These are phyloP conservation scores for Julus scandinavius DNA, from an alignment of 2,888 invertebrate species.

Conservation along the genomic window DNA sequence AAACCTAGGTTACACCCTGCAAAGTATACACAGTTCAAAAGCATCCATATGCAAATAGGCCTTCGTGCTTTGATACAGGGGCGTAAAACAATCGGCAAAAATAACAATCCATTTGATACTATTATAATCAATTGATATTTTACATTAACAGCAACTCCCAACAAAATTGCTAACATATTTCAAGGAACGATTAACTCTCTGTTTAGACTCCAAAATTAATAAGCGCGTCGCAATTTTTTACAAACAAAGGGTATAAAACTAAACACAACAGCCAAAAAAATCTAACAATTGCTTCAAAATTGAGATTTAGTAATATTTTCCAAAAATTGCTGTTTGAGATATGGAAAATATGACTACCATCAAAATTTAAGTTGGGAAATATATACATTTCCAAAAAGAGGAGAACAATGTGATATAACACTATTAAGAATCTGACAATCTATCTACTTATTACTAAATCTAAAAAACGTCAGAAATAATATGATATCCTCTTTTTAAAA, in stretches of 20 bases:
- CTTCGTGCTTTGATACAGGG: neutral
- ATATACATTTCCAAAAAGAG: neutral
- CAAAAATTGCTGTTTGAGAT: neutral
- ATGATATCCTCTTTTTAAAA: neutral
- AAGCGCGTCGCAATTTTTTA: neutral
- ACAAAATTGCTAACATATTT: neutral
- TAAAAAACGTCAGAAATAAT: neutral
- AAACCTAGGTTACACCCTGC: neutral
- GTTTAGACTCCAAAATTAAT: neutral
- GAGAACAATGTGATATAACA: neutral
- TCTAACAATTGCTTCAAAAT: neutral
- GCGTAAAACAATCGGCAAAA: neutral
- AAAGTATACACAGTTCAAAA: neutral
- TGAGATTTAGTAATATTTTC: neutral
- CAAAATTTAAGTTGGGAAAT: neutral
- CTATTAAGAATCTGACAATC: neutral
- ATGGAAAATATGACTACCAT: neutral
- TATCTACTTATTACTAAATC: neutral
- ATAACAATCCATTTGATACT: slow-evolving; percentile 34
- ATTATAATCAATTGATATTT: slow-evolving; percentile 17
- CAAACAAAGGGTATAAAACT: neutral
- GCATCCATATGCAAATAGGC: neutral
- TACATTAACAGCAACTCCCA: neutral
- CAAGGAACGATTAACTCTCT: neutral
- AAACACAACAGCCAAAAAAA: neutral